phyloP scores from a whole-genome alignment of 2,113 vertebrate species.

The Amphilophus citrinellus region DNA sequence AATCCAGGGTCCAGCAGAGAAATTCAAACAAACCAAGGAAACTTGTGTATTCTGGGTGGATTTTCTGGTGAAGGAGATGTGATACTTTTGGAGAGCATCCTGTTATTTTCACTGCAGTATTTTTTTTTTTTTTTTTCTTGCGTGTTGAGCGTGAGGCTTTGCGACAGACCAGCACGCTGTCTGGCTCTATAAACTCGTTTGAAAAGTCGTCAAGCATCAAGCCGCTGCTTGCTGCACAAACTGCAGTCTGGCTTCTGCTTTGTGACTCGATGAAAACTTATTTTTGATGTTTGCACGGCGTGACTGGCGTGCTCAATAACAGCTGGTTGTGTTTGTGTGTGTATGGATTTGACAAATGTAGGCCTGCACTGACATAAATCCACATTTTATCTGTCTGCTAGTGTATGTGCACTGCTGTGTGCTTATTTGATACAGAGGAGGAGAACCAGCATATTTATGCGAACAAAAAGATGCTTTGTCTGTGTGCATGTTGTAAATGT shows the following conservation, averaged over 20 bases:
- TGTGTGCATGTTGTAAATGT: slow-evolving; percentile 21
- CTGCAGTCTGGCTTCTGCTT: neutral
- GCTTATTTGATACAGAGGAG: neutral
- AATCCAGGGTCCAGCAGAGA: neutral
- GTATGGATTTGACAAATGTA: slow-evolving; percentile 13
- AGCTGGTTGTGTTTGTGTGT: neutral
- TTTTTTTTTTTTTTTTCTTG: neutral
- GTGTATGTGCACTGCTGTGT: neutral
- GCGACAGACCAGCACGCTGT: neutral
- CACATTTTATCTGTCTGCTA: slow-evolving; percentile 13
- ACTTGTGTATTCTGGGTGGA: neutral
- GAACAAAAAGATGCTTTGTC: neutral
- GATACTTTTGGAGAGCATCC: neutral
- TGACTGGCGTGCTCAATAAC: neutral
- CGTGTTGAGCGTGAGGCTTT: neutral
- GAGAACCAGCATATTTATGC: neutral
- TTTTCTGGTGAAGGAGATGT: neutral
- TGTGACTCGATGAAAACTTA: slow-evolving; percentile 3
- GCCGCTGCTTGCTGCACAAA: neutral
- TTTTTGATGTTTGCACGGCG: neutral
- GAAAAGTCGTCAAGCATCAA: neutral
- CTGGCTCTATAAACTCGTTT: slow-evolving; percentile 5
- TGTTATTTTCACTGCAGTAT: slow-evolving; percentile 9
- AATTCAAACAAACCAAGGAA: neutral
- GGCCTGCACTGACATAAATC: slow-evolving; percentile 16